phyloP scores from a whole-genome alignment of 2,797 vertebrate genomes.

The Semotilus atromaculatus region DNA sequence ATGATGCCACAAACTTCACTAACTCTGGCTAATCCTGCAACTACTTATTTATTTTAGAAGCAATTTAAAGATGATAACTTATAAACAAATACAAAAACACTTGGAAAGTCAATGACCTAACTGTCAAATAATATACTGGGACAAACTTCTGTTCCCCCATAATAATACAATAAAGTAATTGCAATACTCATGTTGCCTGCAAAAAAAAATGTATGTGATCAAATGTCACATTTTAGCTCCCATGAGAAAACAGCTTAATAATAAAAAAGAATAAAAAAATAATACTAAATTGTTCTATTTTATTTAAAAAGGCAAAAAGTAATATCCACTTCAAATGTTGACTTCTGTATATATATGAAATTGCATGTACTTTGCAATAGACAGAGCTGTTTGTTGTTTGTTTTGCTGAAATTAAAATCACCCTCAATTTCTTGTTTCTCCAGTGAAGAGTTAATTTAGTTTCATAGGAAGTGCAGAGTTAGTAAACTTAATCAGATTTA shows the following conservation, averaged over 20 bases:
- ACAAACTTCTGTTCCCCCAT: not conserved
- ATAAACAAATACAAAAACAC: not conserved
- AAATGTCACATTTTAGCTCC: not conserved
- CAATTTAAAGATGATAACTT: not conserved
- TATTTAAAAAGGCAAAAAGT: no score
- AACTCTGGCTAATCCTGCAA: not conserved
- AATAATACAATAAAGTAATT: not conserved
- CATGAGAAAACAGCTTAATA: no score
- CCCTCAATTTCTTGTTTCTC: constrained; percentile 1
- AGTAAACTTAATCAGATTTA: constrained; percentile 16
- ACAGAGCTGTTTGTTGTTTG: not conserved
- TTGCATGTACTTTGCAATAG: not conserved
- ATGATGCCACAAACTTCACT: not conserved
- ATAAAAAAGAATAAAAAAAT: no score
- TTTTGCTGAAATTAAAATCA: not conserved
- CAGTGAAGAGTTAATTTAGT: constrained; percentile 2
- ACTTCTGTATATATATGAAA: not conserved
- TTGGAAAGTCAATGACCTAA: not conserved
- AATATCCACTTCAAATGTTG: no score
- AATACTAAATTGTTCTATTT: no score
- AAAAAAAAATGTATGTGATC: not conserved
- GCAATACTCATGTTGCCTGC: not conserved
- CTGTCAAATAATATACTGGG: no score
- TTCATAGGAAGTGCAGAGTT: constrained; percentile 4
- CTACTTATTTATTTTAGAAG: not conserved